phyloP scores from a whole-genome alignment of 2,797 vertebrate genomes.

The Mormyrops attenuatus region DNA sequence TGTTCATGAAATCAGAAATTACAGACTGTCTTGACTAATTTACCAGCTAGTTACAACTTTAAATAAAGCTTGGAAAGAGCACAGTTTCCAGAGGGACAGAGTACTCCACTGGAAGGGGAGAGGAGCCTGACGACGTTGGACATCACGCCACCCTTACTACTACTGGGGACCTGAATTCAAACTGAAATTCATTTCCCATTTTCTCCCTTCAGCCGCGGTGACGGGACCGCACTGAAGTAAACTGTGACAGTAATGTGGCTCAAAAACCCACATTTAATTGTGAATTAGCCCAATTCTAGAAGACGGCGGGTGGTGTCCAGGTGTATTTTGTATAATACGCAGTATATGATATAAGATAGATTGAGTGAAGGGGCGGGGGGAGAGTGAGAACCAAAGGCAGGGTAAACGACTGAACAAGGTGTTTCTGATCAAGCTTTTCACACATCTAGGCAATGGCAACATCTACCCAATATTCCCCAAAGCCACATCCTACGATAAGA shows the following conservation, averaged over 20 bases:
- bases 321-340: not conserved
- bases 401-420: not conserved
- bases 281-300: not conserved
- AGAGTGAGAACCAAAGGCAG: not conserved
- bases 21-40: not conserved
- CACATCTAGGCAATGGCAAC: not conserved
- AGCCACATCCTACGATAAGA: not conserved
- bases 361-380: not conserved
- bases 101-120: not conserved
- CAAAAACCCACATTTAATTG: not conserved
- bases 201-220: not conserved
- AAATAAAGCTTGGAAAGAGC: not conserved
- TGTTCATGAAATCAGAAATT: slow-evolving; percentile 16
- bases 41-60: not conserved
- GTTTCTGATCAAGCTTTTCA: not conserved
- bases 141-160: not conserved
- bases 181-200: not conserved
- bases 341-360: not conserved
- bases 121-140: not conserved
- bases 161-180: not conserved
- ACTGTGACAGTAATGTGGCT: not conserved
- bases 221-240: not conserved
- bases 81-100: not conserved
- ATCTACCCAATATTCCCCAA: not conserved
- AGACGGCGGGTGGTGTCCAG: not conserved